Evolutionary conservation across 30 jellyfish, hydroid and myxozoan genomes (phyloP).

Genomic region (Aurelia aurita complex sp. Pacific): DNA sequence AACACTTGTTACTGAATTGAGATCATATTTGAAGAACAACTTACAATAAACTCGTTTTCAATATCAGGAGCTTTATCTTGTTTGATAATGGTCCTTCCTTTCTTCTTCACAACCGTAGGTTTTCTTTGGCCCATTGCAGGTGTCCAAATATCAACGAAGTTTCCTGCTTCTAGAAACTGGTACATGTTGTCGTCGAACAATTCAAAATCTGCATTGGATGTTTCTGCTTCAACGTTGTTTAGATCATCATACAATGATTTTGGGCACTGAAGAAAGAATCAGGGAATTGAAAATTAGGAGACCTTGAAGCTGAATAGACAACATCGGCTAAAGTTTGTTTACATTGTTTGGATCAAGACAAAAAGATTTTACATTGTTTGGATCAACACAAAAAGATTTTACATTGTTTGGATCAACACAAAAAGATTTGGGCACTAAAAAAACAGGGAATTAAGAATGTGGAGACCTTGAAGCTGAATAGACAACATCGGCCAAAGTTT

Average conservation of each 20-base stretch:
- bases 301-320: no score
- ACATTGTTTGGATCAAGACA: background rate
- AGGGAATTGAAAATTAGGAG: background rate
- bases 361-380: background rate
- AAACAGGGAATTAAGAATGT: no score
- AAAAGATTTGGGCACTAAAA: background rate
- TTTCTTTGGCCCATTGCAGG: conserved; percentile 11
- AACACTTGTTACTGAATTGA: no score
- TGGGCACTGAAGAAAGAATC: background rate
- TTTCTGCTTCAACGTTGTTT: conserved; percentile 19
- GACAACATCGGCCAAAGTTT: no score
- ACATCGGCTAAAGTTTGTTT: no score
- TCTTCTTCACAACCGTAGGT: conserved; percentile 18
- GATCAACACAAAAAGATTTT: background rate
- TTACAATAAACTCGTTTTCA: conserved; percentile 39
- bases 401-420: background rate
- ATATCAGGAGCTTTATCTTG: conserved; percentile 35
- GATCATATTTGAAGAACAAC: background rate
- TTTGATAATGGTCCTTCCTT: conserved; percentile 1
- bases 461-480: no score
- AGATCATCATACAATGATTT: conserved; percentile 28
- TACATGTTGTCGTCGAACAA: background rate
- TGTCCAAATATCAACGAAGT: conserved; percentile 23
- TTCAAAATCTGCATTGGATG: conserved; percentile 6
- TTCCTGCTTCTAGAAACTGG: conserved; percentile 29